A percentile compares a stretch with the other conserved stretches of the same genome.
phyloP scores from a whole-genome alignment of 2,113 vertebrate species.

The Cavia porcellus region DNA sequence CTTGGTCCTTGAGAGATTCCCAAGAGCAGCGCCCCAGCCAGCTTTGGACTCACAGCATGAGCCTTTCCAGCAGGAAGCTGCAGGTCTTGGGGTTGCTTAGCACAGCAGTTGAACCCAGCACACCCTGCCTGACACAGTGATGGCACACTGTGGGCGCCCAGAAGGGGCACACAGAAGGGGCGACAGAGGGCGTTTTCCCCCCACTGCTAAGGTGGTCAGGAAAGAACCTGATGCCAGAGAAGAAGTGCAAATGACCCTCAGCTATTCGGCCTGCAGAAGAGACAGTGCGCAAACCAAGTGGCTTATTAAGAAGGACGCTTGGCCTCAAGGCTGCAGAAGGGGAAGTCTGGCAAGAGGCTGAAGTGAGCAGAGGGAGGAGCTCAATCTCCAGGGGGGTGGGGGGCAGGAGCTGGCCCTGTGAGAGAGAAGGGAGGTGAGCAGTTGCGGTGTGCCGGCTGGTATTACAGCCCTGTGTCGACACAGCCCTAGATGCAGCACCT shows the following conservation, averaged over 20 bases:
- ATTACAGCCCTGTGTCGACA: fast-evolving
- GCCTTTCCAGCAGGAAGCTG: neutral
- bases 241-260: neutral
- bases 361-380: neutral
- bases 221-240: neutral
- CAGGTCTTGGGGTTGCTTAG: neutral
- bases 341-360: neutral
- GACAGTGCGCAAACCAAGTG: neutral
- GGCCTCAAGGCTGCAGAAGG: neutral
- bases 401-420: neutral
- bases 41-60: neutral
- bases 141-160: neutral
- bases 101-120: neutral
- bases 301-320: neutral
- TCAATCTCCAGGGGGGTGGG: neutral
- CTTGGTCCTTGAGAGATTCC: neutral
- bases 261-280: neutral
- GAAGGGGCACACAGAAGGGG: neutral
- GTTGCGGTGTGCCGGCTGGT: neutral
- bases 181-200: neutral
- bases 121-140: neutral
- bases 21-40: neutral
- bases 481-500: neutral
- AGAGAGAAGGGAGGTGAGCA: neutral
- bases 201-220: neutral